Evolutionary conservation across 1,140 invertebrate species (phyloP).

Genomic region (Drosophila nigrodunni): DNA sequence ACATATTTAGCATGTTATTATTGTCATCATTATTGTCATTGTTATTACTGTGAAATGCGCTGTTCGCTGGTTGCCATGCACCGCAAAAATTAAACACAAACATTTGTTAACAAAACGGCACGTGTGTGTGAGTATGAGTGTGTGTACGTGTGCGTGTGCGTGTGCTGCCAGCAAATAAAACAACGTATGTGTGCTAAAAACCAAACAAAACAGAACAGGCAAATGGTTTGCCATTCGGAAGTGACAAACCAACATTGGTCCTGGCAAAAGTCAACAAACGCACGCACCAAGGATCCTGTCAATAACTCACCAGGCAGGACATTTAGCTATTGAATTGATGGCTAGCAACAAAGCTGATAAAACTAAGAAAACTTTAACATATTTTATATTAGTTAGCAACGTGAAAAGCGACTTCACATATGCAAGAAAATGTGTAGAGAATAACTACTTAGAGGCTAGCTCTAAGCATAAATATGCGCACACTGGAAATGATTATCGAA

Average conservation of each 20-base stretch:
- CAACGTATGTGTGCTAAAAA: conserved; percentile 17
- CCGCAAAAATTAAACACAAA: conserved; percentile 72
- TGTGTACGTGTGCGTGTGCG: conserved; percentile 32
- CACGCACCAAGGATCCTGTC: conserved; percentile 7
- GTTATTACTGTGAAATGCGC: neutral
- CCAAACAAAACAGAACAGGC: neutral
- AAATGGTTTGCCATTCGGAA: conserved; percentile 26
- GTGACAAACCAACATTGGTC: conserved; percentile 12
- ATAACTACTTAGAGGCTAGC: neutral
- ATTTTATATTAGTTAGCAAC: conserved; percentile 12
- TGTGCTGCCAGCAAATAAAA: conserved; percentile 37
- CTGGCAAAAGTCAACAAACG: neutral
- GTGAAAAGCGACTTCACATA: neutral
- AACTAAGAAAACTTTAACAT: conserved; percentile 5
- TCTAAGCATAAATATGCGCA: conserved; percentile 1
- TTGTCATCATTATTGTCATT: conserved; percentile 29
- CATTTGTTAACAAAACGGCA: conserved; percentile 68
- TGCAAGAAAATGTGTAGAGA: neutral
- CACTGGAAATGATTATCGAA: conserved; percentile 71
- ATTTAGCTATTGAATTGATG: conserved; percentile 7
- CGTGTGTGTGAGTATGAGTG: conserved; percentile 9
- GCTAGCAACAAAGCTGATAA: conserved; percentile 1
- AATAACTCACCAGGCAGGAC: conserved; percentile 25
- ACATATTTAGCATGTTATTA: conserved; percentile 67
- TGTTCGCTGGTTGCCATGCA: conserved; percentile 46